A percentile compares a stretch with the other conserved stretches of the same genome.
These are phyloP conservation scores for Hippocampus kuda DNA, from an alignment of 2,797 vertebrate genomes.

Conservation along the genomic window DNA sequence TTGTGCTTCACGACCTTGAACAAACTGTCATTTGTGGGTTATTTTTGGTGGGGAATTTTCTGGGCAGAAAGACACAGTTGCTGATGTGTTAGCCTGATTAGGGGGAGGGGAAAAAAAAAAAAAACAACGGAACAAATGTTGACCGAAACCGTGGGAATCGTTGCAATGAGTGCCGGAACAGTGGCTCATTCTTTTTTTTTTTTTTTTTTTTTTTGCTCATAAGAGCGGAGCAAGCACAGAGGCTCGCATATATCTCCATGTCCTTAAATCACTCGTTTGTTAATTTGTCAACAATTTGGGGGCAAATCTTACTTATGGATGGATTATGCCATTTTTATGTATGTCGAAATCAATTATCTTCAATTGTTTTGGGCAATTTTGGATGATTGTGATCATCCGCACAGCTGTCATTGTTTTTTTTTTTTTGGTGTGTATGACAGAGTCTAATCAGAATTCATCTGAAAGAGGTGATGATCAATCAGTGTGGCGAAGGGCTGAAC, in stretches of 20 bases:
- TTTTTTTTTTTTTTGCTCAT: not conserved
- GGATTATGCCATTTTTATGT: not conserved
- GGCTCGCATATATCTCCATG: not conserved
- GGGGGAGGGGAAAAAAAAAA: not conserved
- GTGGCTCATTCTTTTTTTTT: not conserved
- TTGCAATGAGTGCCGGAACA: not conserved
- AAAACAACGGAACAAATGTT: not conserved
- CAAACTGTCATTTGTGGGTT: conserved; percentile 5
- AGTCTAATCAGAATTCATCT: too few relatives aligned
- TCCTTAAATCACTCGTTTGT: not conserved
- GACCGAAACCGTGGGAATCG: conserved; percentile 1
- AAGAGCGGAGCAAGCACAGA: not conserved
- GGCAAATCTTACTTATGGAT: not conserved
- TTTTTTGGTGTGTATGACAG: too few relatives aligned
- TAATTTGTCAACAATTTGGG: not conserved
- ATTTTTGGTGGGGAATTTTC: not conserved
- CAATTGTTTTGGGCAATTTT: too few relatives aligned
- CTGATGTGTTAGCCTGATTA: not conserved
- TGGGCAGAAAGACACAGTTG: not conserved
- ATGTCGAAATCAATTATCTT: not conserved
- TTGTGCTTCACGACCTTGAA: not conserved
- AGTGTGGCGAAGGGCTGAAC: too few relatives aligned
- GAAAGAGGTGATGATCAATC: too few relatives aligned
- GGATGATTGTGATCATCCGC: too few relatives aligned
- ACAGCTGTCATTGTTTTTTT: too few relatives aligned